Evolutionary conservation across 2,113 vertebrate genomes (phyloP).

Genomic region (Pseudonaja textilis): DNA sequence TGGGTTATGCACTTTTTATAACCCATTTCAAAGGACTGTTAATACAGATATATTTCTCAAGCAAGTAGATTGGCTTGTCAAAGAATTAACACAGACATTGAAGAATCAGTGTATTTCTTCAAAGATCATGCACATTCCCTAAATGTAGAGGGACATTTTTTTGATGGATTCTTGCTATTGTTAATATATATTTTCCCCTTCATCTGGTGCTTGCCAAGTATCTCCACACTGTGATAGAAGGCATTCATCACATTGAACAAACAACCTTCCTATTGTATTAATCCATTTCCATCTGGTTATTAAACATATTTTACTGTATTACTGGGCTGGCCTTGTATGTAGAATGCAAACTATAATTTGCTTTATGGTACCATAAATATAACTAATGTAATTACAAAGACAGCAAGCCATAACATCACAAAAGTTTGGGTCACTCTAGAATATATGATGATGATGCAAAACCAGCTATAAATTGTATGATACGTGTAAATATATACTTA

Average conservation of each 20-base stretch:
- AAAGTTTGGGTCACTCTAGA: conserved; percentile 47
- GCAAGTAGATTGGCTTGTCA: neutral
- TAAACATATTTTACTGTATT: conserved; percentile 67
- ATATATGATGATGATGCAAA: neutral
- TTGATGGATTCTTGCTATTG: conserved; percentile 37
- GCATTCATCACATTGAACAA: conserved; percentile 63
- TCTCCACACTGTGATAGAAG: conserved; percentile 64
- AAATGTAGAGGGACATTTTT: conserved; percentile 16
- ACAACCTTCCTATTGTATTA: conserved; percentile 68
- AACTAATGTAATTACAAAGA: conserved; percentile 57
- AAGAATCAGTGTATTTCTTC: neutral
- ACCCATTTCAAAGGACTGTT: neutral
- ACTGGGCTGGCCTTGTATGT: conserved; percentile 59
- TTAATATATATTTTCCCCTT: conserved; percentile 40
- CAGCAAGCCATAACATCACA: conserved; percentile 41
- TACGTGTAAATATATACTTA: neutral
- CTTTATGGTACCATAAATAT: conserved; percentile 61
- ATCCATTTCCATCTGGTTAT: conserved; percentile 66
- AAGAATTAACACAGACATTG: conserved; percentile 1
- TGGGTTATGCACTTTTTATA: neutral
- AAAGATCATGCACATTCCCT: conserved; percentile 21
- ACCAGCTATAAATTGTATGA: neutral
- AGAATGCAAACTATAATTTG: conserved; percentile 67
- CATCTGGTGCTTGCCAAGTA: conserved; percentile 53
- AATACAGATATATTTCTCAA: neutral